Evolutionary conservation across 92 coral and sea anemone genomes (phyloP).

Genomic region (Zoanthus sociatus): DNA sequence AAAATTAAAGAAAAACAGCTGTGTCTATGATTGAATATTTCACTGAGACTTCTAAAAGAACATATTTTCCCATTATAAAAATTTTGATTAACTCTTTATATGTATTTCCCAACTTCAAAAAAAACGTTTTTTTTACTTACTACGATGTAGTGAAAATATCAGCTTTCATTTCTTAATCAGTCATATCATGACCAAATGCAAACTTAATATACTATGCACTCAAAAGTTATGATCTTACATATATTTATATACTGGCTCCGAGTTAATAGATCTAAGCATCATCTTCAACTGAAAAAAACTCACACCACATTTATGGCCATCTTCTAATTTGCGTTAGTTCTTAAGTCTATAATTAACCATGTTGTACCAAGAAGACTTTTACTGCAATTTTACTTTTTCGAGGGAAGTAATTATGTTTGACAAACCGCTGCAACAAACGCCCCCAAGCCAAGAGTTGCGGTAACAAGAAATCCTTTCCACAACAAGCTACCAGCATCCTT

Average conservation of each 20-base stretch:
- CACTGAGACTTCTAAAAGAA: not conserved
- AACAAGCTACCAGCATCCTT: slow-evolving; percentile 15
- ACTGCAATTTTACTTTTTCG: not conserved
- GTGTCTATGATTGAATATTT: not conserved
- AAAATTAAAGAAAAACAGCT: not conserved
- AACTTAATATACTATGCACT: too few species aligned
- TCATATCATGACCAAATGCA: too few species aligned
- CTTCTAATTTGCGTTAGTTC: not conserved
- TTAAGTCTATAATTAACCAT: not conserved
- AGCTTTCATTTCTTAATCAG: too few species aligned
- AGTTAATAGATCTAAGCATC: not conserved
- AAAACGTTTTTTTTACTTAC: not conserved
- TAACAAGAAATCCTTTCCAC: slow-evolving; percentile 65
- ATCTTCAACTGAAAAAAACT: not conserved
- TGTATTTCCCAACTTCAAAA: not conserved
- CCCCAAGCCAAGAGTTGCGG: slow-evolving; percentile 74
- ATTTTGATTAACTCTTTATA: not conserved
- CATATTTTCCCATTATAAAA: not conserved
- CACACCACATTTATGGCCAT: not conserved
- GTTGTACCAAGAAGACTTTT: not conserved
- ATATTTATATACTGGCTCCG: too few species aligned
- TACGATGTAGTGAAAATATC: not conserved
- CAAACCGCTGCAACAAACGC: slow-evolving; percentile 54
- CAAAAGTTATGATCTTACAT: too few species aligned
- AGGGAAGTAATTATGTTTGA: not conserved